Evolutionary conservation across 2,888 invertebrate genomes (phyloP).

Genomic region (Macaria liturata): DNA sequence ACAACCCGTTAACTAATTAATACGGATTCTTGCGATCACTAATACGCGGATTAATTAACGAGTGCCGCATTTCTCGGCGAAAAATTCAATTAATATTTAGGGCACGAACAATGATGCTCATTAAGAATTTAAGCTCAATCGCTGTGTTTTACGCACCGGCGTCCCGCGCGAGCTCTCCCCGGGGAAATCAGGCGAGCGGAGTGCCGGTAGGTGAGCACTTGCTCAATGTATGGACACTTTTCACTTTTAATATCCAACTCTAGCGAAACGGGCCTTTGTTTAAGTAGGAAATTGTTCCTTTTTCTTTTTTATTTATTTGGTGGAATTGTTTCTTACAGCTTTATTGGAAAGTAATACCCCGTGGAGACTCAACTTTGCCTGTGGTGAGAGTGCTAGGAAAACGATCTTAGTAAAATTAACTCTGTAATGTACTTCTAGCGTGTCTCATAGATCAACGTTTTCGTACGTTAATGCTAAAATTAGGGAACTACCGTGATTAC

Average conservation of each 20-base stretch:
- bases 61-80: slow-evolving; percentile 26
- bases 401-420: no score
- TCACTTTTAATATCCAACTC: slow-evolving; percentile 20
- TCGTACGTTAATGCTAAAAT: no score
- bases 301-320: slow-evolving; percentile 6
- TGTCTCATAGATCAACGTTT: no score
- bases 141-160: slow-evolving; percentile 54
- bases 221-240: slow-evolving; percentile 22
- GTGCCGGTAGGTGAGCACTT: slow-evolving; percentile 13
- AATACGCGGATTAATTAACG: slow-evolving; percentile 35
- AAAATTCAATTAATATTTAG: slow-evolving; percentile 40
- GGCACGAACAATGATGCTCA: slow-evolving; percentile 48
- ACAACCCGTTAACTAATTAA: slow-evolving; percentile 1
- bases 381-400: no score
- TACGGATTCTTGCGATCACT: slow-evolving; percentile 5
- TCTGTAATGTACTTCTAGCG: no score
- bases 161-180: slow-evolving; percentile 40
- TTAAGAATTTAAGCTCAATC: slow-evolving; percentile 69
- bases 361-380: not conserved
- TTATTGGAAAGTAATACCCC: slow-evolving; percentile 6
- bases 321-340: slow-evolving; percentile 4
- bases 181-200: slow-evolving; percentile 58
- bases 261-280: slow-evolving; percentile 11
- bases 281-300: slow-evolving; percentile 10
- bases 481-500: no score